These are phyloP conservation scores for Marisa cornuarietis DNA, from an alignment of 1,140 invertebrate genomes.

Conservation along the genomic window DNA sequence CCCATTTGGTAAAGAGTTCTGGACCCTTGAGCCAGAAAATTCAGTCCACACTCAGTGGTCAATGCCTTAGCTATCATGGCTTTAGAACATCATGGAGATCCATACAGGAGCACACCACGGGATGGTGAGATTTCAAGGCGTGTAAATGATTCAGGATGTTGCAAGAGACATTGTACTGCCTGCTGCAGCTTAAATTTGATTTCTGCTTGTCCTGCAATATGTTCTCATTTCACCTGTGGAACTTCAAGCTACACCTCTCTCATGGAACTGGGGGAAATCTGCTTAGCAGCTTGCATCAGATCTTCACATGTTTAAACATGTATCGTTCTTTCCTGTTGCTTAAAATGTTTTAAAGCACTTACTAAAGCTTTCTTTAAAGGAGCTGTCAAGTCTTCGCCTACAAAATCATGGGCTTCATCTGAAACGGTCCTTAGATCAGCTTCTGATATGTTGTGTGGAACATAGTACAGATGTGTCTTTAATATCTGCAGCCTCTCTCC, in stretches of 20 bases:
- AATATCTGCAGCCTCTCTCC: constrained; percentile 68
- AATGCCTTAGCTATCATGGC: constrained; percentile 77
- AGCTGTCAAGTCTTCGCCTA: constrained; percentile 84
- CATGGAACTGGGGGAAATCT: constrained; percentile 88
- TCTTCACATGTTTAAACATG: constrained; percentile 51
- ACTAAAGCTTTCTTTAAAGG: constrained; percentile 75
- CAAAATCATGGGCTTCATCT: constrained; percentile 83
- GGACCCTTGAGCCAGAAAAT: constrained; percentile 72
- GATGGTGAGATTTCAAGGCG: constrained; percentile 72
- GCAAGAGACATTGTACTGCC: constrained; percentile 91
- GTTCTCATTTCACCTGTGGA: constrained; percentile 76
- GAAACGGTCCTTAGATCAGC: constrained; percentile 74
- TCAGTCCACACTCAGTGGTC: constrained; percentile 70
- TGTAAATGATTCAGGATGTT: constrained; percentile 74
- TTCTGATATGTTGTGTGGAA: constrained; percentile 69
- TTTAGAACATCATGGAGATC: constrained; percentile 82
- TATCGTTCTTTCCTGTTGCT: constrained; percentile 32
- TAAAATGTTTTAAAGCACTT: constrained; percentile 63
- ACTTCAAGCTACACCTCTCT: constrained; percentile 85
- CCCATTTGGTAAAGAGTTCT: constrained; percentile 96
- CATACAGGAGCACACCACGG: constrained; percentile 76
- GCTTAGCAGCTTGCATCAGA: constrained; percentile 72
- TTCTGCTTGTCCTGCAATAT: constrained; percentile 91
- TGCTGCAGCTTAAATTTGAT: constrained; percentile 89
- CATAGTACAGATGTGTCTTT: constrained; percentile 36